Evolutionary conservation across 30 jellyfish, hydroid and myxozoan genomes (phyloP).

Genomic region (Rhopilema esculentum): DNA sequence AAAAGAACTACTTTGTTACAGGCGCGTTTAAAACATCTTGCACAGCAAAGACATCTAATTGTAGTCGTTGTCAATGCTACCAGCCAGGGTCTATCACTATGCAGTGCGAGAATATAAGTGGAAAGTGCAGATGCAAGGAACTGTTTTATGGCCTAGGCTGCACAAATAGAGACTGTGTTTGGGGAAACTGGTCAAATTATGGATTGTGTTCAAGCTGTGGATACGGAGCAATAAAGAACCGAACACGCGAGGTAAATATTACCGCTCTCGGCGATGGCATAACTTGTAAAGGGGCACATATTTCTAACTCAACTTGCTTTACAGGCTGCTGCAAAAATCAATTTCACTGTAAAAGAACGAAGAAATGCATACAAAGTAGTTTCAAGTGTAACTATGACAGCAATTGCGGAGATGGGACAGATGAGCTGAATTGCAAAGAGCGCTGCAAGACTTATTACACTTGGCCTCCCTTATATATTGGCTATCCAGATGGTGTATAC

Average conservation of each 20-base stretch:
- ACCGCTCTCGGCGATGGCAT: slow-evolving; percentile 10
- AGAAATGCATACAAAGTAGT: slow-evolving; percentile 26
- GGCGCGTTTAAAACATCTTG: slow-evolving; percentile 39
- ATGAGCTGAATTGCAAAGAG: slow-evolving; percentile 32
- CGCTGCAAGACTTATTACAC: background rate
- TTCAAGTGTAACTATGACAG: slow-evolving; percentile 40
- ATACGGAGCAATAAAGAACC: slow-evolving; percentile 29
- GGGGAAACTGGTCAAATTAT: slow-evolving; percentile 34
- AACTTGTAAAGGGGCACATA: background rate
- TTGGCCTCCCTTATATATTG: background rate
- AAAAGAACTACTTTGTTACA: background rate
- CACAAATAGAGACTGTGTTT: slow-evolving; percentile 34
- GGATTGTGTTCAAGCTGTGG: slow-evolving; percentile 30
- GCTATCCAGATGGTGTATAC: background rate
- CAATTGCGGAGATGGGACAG: slow-evolving; percentile 62
- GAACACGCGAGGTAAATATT: background rate
- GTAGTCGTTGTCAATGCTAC: slow-evolving; percentile 25
- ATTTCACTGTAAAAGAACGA: slow-evolving; percentile 32
- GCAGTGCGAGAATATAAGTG: slow-evolving; percentile 27
- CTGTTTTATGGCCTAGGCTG: slow-evolving; percentile 18
- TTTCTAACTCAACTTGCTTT: background rate
- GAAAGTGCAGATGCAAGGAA: slow-evolving; percentile 45
- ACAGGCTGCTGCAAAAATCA: slow-evolving; percentile 40
- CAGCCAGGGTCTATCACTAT: background rate
- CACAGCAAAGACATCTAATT: slow-evolving; percentile 15